These are phyloP conservation scores for Medauroidea extradentata DNA, from an alignment of 1,140 invertebrate genomes.

Conservation along the genomic window DNA sequence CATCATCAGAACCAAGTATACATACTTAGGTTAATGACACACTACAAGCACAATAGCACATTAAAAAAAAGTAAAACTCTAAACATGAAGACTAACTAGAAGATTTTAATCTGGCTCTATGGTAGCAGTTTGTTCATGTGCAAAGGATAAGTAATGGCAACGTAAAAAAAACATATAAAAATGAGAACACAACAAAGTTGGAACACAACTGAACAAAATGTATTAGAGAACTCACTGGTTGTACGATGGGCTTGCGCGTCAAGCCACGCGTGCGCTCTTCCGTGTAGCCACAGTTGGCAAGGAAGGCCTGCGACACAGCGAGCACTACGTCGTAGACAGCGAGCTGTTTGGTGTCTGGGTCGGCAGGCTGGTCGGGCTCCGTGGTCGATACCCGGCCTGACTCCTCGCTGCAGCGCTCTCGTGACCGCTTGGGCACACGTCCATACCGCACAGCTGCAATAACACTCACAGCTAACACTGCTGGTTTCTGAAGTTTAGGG, in stretches of 20 bases:
- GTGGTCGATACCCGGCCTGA: slow-evolving; percentile 34
- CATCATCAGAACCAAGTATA: too few relatives aligned
- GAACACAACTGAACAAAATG: too few relatives aligned
- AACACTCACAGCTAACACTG: not conserved
- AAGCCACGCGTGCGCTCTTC: slow-evolving; percentile 74
- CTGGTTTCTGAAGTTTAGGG: too few relatives aligned
- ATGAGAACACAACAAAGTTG: too few relatives aligned
- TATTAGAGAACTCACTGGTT: slow-evolving; percentile 3
- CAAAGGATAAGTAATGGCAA: too few relatives aligned
- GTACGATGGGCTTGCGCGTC: slow-evolving; percentile 63
- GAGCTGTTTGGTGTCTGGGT: slow-evolving; percentile 48
- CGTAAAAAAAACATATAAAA: too few relatives aligned
- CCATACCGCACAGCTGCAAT: slow-evolving; percentile 90
- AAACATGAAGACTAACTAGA: too few relatives aligned
- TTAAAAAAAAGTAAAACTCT: too few relatives aligned
- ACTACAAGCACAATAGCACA: too few relatives aligned
- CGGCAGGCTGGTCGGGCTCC: slow-evolving; percentile 21
- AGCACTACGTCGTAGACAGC: slow-evolving; percentile 83
- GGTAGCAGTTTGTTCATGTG: too few relatives aligned
- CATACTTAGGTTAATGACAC: too few relatives aligned
- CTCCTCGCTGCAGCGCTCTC: slow-evolving; percentile 65
- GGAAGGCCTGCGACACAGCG: slow-evolving; percentile 85
- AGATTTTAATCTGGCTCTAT: too few relatives aligned
- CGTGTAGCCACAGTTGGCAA: slow-evolving; percentile 83
- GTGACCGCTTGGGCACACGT: slow-evolving; percentile 86